phyloP scores from a whole-genome alignment of 2,797 vertebrate genomes.

The Meda fulgida region DNA sequence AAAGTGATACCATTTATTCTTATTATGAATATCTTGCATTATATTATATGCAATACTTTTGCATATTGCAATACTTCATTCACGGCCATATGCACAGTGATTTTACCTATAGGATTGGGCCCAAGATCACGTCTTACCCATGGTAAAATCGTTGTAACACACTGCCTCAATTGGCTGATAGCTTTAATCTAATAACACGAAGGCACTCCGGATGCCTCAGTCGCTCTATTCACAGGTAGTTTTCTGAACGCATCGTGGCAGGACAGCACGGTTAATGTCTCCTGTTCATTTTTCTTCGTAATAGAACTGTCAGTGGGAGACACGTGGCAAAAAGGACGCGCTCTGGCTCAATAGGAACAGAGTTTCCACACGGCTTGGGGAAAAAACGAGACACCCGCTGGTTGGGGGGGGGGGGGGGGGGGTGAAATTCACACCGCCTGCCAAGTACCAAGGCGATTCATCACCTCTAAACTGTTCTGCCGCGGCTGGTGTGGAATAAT shows the following conservation, averaged over 20 bases:
- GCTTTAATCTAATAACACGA: slow-evolving; percentile 24
- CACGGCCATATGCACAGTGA: neutral
- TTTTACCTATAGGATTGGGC: neutral
- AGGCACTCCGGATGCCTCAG: slow-evolving; percentile 2
- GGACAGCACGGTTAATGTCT: slow-evolving; percentile 40
- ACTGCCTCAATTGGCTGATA: neutral
- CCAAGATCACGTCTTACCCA: neutral
- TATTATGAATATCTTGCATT: neutral
- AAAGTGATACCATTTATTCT: neutral
- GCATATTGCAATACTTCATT: neutral
- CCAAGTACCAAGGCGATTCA: slow-evolving; percentile 35
- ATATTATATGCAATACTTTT: too few relatives aligned
- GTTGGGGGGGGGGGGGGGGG: slow-evolving; percentile 44
- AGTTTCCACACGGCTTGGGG: slow-evolving; percentile 6
- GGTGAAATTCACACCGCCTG: slow-evolving; percentile 53
- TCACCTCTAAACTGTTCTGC: slow-evolving; percentile 55
- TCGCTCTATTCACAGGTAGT: slow-evolving; percentile 31
- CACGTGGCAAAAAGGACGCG: slow-evolving; percentile 38
- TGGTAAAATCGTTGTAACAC: slow-evolving; percentile 25
- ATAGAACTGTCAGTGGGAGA: slow-evolving; percentile 48
- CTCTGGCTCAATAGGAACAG: slow-evolving; percentile 34
- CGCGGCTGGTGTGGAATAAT: slow-evolving; percentile 44
- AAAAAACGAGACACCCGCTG: slow-evolving; percentile 38
- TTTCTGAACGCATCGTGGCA: slow-evolving; percentile 41
- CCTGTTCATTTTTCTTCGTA: slow-evolving; percentile 54